Conservation (phyloP, 2,797 vertebrate species). For the Acanthopagrus latus region DNA sequence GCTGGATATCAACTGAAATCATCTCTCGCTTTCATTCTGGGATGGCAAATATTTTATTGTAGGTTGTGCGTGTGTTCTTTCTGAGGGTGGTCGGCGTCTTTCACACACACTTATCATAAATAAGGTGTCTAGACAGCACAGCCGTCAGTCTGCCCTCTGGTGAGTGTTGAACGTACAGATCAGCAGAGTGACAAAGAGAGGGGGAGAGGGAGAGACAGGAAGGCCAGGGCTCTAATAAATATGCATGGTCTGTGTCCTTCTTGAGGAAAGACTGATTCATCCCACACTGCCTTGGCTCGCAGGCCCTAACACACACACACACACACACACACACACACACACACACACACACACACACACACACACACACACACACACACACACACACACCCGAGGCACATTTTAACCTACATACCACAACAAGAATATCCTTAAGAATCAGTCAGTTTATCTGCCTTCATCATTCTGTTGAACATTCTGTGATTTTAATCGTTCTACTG, state of each 20-base stretch:
- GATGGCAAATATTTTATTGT: neutral
- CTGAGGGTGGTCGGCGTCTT: neutral
- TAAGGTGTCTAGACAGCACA: constrained; percentile 69
- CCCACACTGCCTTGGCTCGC: constrained; percentile 55
- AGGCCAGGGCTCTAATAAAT: constrained; percentile 48
- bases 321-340: constrained; percentile 34
- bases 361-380: neutral
- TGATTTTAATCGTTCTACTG: neutral
- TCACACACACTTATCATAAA: constrained; percentile 42
- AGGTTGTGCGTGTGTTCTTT: constrained; percentile 5
- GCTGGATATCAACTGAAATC: neutral
- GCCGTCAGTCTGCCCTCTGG: constrained; percentile 63
- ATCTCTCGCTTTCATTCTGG: neutral
- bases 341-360: neutral
- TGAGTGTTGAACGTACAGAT: constrained; percentile 77
- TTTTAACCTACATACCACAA: neutral
- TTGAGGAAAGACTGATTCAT: constrained; percentile 79
- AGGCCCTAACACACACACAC: constrained; percentile 16
- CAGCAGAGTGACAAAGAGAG: constrained; percentile 50
- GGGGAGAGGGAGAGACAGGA: constrained; percentile 12
- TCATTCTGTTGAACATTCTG: no score
- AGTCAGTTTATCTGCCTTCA: neutral
- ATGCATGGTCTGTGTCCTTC: constrained; percentile 71
- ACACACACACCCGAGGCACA: neutral
- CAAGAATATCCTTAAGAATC: neutral